A percentile compares a stretch with the other conserved stretches of the same genome.
Conservation (phyloP, 2,888 invertebrate species). For the Hololepta plana region DNA sequence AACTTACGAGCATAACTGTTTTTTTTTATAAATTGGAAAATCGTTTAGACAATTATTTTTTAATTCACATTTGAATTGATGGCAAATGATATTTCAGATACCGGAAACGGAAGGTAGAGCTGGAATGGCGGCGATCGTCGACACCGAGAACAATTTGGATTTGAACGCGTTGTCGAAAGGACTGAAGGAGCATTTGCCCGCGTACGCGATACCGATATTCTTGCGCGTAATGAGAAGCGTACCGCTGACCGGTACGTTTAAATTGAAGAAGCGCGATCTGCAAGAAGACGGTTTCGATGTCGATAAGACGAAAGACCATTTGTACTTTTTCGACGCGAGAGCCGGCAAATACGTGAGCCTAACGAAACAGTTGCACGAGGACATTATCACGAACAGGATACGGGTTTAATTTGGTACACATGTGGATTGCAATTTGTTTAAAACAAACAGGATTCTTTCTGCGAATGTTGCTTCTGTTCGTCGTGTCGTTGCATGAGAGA, state of each 20-base stretch:
- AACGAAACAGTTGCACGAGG: conserved; percentile 16
- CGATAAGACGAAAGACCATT: conserved; percentile 46
- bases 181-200: conserved; percentile 53
- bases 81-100: conserved; percentile 38
- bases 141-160: conserved; percentile 40
- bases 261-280: conserved; percentile 76
- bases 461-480: no score
- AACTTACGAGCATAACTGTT: no score
- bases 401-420: no score
- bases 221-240: conserved; percentile 59
- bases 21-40: no score
- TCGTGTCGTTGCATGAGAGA: no score
- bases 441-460: no score
- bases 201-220: conserved; percentile 81
- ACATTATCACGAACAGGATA: conserved; percentile 18
- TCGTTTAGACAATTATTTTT: no score
- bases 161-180: conserved; percentile 41
- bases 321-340: conserved; percentile 41
- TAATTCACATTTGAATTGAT: no score
- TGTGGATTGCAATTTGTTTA: no score
- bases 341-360: conserved; percentile 17
- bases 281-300: conserved; percentile 73
- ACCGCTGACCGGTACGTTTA: conserved; percentile 79
- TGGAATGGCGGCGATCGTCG: conserved; percentile 85
- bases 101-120: conserved; percentile 71